These are phyloP conservation scores for Coptodon rendalli DNA, from an alignment of 2,113 vertebrate genomes.

Conservation along the genomic window DNA sequence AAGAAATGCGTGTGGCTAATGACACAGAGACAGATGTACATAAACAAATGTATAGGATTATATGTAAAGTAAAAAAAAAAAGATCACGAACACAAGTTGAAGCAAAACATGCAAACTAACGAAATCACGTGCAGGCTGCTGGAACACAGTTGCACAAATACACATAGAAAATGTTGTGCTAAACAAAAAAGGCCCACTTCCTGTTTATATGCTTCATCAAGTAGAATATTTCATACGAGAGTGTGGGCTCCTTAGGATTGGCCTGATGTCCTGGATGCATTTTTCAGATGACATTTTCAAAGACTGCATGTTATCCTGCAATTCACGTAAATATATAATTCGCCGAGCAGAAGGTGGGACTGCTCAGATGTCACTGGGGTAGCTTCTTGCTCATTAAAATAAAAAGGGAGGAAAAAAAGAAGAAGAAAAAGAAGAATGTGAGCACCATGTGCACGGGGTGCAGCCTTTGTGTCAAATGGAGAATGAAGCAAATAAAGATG, in stretches of 20 bases:
- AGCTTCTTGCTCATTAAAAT: background rate
- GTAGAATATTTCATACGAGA: conserved; percentile 13
- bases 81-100: background rate
- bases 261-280: conserved; percentile 30
- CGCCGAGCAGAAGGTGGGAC: conserved; percentile 39
- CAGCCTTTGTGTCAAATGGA: background rate
- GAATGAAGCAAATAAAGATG: background rate
- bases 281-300: conserved; percentile 50
- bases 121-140: background rate
- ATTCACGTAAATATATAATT: conserved; percentile 48
- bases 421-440: background rate
- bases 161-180: background rate
- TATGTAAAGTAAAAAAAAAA: background rate
- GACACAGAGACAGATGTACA: conserved; percentile 10
- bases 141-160: background rate
- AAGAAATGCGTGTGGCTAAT: conserved; percentile 32
- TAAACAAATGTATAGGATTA: background rate
- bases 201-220: conserved; percentile 43
- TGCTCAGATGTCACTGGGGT: background rate
- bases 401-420: background rate
- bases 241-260: background rate
- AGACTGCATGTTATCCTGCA: conserved; percentile 47
- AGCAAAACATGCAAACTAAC: background rate
- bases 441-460: background rate
- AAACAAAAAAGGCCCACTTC: conserved; percentile 26